Evolutionary conservation across 2,888 invertebrate genomes (phyloP).

Genomic region (Liopterus haemorrhoidalis): DNA sequence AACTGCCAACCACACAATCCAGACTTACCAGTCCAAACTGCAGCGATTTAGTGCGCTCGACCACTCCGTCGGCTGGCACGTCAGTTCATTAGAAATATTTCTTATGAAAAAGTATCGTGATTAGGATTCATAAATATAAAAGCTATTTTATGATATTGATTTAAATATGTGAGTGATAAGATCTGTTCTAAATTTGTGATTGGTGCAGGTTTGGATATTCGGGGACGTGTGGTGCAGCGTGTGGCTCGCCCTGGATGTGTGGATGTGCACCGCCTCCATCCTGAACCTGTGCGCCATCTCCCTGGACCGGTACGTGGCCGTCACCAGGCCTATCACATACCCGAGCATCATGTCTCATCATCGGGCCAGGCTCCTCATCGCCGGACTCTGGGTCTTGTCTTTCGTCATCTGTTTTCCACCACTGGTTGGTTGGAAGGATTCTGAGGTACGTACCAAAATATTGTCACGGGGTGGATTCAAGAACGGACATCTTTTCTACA

Average conservation of each 20-base stretch:
- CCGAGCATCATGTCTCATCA: slow-evolving; percentile 84
- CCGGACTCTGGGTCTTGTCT: slow-evolving; percentile 90
- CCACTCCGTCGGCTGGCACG: too few species aligned
- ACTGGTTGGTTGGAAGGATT: slow-evolving; percentile 86
- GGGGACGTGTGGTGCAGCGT: slow-evolving; percentile 93
- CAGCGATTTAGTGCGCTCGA: too few species aligned
- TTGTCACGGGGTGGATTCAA: too few species aligned
- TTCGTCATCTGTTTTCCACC: slow-evolving; percentile 97
- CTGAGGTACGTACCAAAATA: slow-evolving; percentile 50
- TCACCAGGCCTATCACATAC: slow-evolving; percentile 92
- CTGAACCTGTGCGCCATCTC: slow-evolving; percentile 94
- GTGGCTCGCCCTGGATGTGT: slow-evolving; percentile 96
- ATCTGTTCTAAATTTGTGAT: too few species aligned
- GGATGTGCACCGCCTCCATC: slow-evolving; percentile 98
- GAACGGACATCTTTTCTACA: too few species aligned
- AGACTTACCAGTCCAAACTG: too few species aligned
- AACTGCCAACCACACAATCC: too few species aligned
- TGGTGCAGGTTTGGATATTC: slow-evolving; percentile 95
- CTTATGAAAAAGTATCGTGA: too few species aligned
- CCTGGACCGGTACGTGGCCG: slow-evolving; percentile 91
- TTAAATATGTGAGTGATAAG: background rate
- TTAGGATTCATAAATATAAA: too few species aligned
- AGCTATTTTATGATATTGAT: background rate
- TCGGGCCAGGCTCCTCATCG: slow-evolving; percentile 79
- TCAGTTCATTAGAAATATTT: too few species aligned